Percentiles rank a stretch among this genome's conserved stretches.
These are phyloP conservation scores for Rhaphigaster nebulosa DNA, from an alignment of 2,888 invertebrate genomes.

Conservation along the genomic window DNA sequence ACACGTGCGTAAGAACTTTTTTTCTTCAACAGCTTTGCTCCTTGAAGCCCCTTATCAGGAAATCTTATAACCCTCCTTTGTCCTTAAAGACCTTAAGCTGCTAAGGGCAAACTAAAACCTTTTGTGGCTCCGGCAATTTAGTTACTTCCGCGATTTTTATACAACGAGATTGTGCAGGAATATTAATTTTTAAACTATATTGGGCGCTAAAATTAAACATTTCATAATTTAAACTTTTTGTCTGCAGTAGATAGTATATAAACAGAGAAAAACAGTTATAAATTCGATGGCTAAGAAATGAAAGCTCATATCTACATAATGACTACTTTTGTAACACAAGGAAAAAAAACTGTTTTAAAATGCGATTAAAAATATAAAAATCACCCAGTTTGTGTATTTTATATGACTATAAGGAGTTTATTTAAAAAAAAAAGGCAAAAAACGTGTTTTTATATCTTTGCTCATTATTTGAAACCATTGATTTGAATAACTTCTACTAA, in stretches of 20 bases:
- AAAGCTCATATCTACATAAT: too few species aligned
- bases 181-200: background rate
- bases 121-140: background rate
- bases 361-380: too few species aligned
- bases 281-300: too few species aligned
- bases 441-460: too few species aligned
- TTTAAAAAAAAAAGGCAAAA: too few species aligned
- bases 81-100: background rate
- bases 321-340: too few species aligned
- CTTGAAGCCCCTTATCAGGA: constrained; percentile 4
- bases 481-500: too few species aligned
- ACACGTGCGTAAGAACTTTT: background rate
- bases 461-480: too few species aligned
- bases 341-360: too few species aligned
- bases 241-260: background rate
- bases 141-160: background rate
- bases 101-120: background rate
- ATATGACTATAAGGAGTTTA: too few species aligned
- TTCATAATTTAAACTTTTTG: background rate
- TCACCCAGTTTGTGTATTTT: too few species aligned
- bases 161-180: background rate
- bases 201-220: background rate
- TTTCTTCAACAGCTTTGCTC: background rate
- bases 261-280: too few species aligned
- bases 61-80: constrained; percentile 25